Evolutionary conservation across 2,888 invertebrate species (phyloP).

Genomic region (Campoplex nolae): DNA sequence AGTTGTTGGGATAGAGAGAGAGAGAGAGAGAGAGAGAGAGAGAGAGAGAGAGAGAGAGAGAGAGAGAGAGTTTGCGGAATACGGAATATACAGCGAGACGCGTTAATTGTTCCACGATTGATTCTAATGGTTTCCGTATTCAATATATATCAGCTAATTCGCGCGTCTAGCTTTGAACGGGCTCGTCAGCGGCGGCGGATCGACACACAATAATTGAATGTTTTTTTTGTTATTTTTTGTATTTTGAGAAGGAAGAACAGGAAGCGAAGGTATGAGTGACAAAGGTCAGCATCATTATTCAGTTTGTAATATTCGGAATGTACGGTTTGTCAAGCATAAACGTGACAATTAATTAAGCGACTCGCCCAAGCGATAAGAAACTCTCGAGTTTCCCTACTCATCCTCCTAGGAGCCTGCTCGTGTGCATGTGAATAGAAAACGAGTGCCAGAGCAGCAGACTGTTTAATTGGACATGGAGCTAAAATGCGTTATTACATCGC

Average conservation of each 20-base stretch:
- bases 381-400: conserved; percentile 27
- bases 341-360: conserved; percentile 62
- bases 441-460: conserved; percentile 23
- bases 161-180: not conserved
- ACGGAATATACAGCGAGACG: no score
- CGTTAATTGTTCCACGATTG: not conserved
- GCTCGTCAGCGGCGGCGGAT: not conserved
- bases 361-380: conserved; percentile 49
- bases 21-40: no score
- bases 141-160: not conserved
- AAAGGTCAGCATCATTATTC: not conserved
- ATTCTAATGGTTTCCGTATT: not conserved
- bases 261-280: not conserved
- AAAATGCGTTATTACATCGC: conserved; percentile 17
- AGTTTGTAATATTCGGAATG: not conserved
- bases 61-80: no score
- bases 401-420: not conserved
- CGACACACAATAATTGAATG: no score
- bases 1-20: no score
- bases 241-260: no score
- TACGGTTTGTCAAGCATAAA: conserved; percentile 34
- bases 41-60: no score
- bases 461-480: conserved; percentile 64
- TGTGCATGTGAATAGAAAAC: not conserved
- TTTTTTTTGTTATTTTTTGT: no score